Evolutionary conservation across 2,113 vertebrate genomes (phyloP), one percentile per base, ranked within the genome.

Genomic region (Baryphthengus martii): DNA sequence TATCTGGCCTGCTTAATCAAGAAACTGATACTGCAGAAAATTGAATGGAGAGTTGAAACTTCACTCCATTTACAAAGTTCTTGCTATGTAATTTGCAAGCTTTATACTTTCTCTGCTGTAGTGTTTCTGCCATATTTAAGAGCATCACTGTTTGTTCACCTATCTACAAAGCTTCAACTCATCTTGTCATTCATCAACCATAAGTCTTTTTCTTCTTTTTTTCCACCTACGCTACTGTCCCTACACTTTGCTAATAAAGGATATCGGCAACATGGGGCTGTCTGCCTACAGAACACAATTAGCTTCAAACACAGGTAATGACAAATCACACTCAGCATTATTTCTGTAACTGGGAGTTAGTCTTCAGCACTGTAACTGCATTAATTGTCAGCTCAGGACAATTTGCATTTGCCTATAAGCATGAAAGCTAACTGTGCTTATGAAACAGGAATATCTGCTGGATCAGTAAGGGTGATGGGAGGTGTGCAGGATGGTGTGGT

Each of bases 261-360:
- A 11, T n/a, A 20, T 19, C 23, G 25, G 62, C 53, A 76, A 26
- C 62, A 26, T 71, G 31, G 8, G 15, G 31, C 28, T 58, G 26
- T 56, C 65, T 62, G 67, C 3, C n/a, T 11, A 2, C 7, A 16
- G 63, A 76, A 66, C 63, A 25, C 0, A 0, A 35, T 28, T 10
- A 61, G 49, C 58, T 74, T 26, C 68, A 55, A 40, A 49, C 76
- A 42, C 0, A 28, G 31, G 7, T 6, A 39, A 47, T 3, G 7
- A 11, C 15, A 80, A 66, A 47, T 14, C 25, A 5, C 6, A 10
- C 40, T n/a, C 14, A 53, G 62, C 45, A 16, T 24, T 26, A 9
- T 14, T 85, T 75, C 68, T 74, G 39, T 37, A 20, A 23, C 18
- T 7, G 9, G n/a, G 33, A n/a, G 2, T 35, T 28, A 25, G 12